Base-by-base conservation (phyloP, 2,113 vertebrate species). In the Atrichornis clamosus region DNA sequence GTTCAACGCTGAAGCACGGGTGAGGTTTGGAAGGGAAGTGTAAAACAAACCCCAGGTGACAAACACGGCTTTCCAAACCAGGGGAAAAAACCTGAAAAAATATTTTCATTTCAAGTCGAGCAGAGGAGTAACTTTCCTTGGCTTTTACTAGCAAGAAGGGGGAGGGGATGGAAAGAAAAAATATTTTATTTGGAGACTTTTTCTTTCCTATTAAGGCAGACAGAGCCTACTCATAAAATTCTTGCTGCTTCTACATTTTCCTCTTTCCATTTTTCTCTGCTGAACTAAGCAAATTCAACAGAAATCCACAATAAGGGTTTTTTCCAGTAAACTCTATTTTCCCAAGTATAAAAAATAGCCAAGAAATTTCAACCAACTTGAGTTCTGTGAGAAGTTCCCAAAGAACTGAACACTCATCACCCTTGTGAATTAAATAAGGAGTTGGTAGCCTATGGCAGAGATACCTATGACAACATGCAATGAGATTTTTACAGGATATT, bases 81-180 rank as follows among this genome's bases (percentile, higher is more conserved):
- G n/a, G 35, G 24, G 20, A 6, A 72, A 80, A 80, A 92, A 26
- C 9, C 77, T 87, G 83, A 72, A 92, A 69, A 94, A 93, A 89
- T 93, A 91, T 76, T 96, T 94, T 88, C 81, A 21, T 44, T 92
- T 89, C 64, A 87, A 89, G 55, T 92, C 53, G 72, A 89, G 76
- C 44, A 87, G 81, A 89, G 10, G 7, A 89, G 37, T 50, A 87
- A 89, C 19, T 75, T 92, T 33, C 42, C 35, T 63, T 68, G n/a
- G 21, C 15, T 87, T 90, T 89, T 91, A 47, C 64, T 44, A 90
- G 33, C 16, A 81, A 52, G 33, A 5, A 7, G 5, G 18, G 1
- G 4, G 39, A 41, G 39, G 39, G 39, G 39, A 41, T 9, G 39
- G 39, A 41, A 41, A 41, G 9, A 19, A 59, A 82, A 85, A 72